Conservation (phyloP, 2,113 vertebrate genomes). For the Tretioscincus oriximinensis region DNA sequence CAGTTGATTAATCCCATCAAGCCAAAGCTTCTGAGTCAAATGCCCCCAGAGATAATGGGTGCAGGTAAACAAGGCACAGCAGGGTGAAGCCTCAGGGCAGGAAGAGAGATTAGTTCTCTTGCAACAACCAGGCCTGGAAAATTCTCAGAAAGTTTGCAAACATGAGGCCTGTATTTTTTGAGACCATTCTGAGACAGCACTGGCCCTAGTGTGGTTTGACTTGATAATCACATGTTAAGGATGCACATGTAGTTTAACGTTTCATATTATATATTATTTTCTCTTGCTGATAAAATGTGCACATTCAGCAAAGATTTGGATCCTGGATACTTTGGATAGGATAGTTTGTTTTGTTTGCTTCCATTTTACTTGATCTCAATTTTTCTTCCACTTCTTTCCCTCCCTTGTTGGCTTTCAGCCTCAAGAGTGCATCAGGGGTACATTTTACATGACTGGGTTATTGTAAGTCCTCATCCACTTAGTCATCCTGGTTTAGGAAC, state of each 20-base stretch:
- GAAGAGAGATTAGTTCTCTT: no score
- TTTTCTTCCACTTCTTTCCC: background rate
- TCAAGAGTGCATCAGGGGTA: background rate
- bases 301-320: background rate
- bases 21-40: no score
- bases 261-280: no score
- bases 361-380: background rate
- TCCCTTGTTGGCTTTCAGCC: background rate
- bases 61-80: no score
- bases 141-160: no score
- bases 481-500: background rate
- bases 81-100: no score
- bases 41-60: no score
- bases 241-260: background rate
- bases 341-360: background rate
- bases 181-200: no score
- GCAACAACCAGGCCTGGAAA: no score
- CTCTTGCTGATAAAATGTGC: background rate
- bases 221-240: background rate
- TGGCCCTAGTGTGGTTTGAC: background rate
- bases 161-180: no score
- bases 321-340: background rate
- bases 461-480: background rate
- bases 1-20: no score
- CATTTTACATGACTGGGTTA: background rate